Evolutionary conservation across 1,140 invertebrate genomes (phyloP), one percentile per base, ranked within the genome.

Genomic region (Littorina saxatilis): DNA sequence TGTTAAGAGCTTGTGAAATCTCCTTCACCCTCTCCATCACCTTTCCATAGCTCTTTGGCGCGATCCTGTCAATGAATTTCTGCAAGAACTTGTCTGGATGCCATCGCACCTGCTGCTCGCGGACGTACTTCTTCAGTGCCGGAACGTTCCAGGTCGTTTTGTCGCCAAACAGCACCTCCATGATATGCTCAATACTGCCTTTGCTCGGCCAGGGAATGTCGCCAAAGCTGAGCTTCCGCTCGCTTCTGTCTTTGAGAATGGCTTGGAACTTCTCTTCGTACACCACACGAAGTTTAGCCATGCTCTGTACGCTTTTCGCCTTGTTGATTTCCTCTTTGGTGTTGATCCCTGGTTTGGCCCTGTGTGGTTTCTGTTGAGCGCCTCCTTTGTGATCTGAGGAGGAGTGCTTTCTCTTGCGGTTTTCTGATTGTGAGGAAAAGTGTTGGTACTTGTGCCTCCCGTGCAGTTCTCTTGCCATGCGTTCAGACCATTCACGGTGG

Each of bases 41-140:
- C 68, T 81, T 85, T 5, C 87, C 81, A 61, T 68, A 84, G 17
- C 90, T 87, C 29, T 76, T 66, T 32, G 85, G 83, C 39, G 82
- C 52, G 9, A 91, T 72, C 50, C 58, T 75, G 47, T 83, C 66
- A 15, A 87, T 86, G 85, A 88, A 88, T 52, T 89, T 88, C 63
- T 91, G 90, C 35, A 85, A 32, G 82, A 91, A 91, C 80, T 90
- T 89, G 82, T 91, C 90, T 7, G 90, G 90, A 82, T 91, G 90
- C 90, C 90, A 91, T 3, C 87, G 72, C 20, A 90, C 86, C 78
- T 88, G 86, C 76, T 91, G 87, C 29, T 87, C 78, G 35, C 88
- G 47, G n/a, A 90, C 68, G 79, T 87, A 88, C 58, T 88, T 89
- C 73, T 83, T 86, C 43, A 87, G 87, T n/a, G 73, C 76, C 0